These are phyloP conservation scores for Euglossa dilemma DNA, from an alignment of 1,140 invertebrate genomes.

Conservation along the genomic window DNA sequence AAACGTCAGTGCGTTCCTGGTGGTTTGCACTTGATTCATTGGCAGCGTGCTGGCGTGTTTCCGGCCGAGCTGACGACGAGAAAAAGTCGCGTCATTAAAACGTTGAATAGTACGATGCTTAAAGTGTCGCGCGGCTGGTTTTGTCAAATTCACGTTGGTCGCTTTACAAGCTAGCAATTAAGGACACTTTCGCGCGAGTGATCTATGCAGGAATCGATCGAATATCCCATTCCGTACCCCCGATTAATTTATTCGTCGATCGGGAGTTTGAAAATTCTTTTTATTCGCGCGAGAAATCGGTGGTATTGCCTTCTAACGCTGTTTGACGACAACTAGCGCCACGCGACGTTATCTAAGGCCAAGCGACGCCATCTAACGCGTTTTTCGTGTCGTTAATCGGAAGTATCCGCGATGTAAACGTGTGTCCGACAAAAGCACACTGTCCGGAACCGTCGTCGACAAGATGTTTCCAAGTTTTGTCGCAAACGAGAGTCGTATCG, in stretches of 20 bases:
- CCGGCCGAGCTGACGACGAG: background rate
- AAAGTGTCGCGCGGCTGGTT: background rate
- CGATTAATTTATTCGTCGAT: background rate
- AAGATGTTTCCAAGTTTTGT: background rate
- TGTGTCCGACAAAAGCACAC: background rate
- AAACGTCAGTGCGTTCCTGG: background rate
- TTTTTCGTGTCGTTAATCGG: background rate
- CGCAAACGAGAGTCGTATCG: background rate
- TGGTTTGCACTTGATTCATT: background rate
- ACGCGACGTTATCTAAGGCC: too few relatives aligned
- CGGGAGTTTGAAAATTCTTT: background rate
- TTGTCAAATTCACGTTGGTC: constrained; percentile 35
- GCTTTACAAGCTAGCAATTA: background rate
- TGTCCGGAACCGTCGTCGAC: constrained; percentile 3
- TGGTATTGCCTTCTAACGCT: background rate
- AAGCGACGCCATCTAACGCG: background rate
- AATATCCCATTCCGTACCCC: background rate
- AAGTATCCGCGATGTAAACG: background rate
- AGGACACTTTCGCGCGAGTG: background rate
- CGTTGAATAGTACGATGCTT: background rate
- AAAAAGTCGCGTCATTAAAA: constrained; percentile 2
- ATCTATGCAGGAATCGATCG: background rate
- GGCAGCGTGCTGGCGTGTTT: background rate
- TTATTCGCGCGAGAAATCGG: background rate
- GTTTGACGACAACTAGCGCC: too few relatives aligned